Percentiles rank a stretch among this genome's conserved stretches.
Conservation (phyloP, 2,888 invertebrate species). For the Drosophila affinis region DNA sequence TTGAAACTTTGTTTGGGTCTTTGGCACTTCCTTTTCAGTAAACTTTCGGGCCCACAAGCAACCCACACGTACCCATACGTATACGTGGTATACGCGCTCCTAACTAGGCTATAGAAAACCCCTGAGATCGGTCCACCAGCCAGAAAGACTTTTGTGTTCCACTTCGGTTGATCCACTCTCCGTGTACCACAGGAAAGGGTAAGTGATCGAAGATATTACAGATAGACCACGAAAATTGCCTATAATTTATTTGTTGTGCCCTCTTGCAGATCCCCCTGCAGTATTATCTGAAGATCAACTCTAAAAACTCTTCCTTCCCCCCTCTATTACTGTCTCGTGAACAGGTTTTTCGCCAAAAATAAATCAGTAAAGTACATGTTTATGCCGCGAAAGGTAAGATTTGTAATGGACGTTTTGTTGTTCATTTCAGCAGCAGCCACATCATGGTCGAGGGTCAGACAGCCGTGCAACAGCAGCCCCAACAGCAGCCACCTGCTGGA, state of each 20-base stretch:
- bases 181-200: slow-evolving; percentile 48
- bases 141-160: slow-evolving; percentile 33
- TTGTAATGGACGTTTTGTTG: no score
- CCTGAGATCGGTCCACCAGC: slow-evolving; percentile 20
- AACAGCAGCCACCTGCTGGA: slow-evolving; percentile 54
- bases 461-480: slow-evolving; percentile 84
- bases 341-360: slow-evolving; percentile 30
- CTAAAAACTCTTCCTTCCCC: slow-evolving; percentile 11
- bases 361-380: slow-evolving; percentile 48
- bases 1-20: slow-evolving; percentile 26
- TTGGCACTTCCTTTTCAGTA: slow-evolving; percentile 55
- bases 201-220: slow-evolving; percentile 17
- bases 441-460: slow-evolving; percentile 89
- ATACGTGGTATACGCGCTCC: slow-evolving; percentile 38
- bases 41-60: slow-evolving; percentile 54
- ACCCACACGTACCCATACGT: slow-evolving; percentile 30
- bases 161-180: slow-evolving; percentile 46
- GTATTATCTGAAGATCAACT: slow-evolving; percentile 60
- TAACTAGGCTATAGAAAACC: slow-evolving; percentile 60
- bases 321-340: slow-evolving; percentile 21
- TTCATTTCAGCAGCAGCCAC: slow-evolving; percentile 57
- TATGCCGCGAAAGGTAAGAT: no score
- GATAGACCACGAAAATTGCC: neutral
- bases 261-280: slow-evolving; percentile 61
- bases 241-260: neutral